Conservation (phyloP, 2,113 vertebrate species). For the Regulus satrapa region DNA sequence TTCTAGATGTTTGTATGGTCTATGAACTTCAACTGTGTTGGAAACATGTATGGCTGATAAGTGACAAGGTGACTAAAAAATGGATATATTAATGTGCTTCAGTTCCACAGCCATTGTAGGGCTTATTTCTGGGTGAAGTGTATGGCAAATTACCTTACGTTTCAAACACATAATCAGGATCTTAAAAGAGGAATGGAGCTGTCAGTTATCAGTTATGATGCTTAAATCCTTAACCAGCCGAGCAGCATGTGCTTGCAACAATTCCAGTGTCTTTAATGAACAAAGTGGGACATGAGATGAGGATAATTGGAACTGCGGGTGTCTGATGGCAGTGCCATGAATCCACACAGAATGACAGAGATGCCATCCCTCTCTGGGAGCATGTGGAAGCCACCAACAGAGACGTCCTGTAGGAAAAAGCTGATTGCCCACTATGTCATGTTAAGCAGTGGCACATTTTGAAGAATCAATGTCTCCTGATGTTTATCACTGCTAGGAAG, state of each 20-base stretch:
- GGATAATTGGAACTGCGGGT: background rate
- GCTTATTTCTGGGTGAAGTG: background rate
- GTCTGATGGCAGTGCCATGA: background rate
- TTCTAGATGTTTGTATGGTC: background rate
- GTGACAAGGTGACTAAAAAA: background rate
- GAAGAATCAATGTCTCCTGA: background rate
- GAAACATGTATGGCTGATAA: background rate
- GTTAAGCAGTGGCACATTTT: background rate
- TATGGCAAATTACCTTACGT: background rate
- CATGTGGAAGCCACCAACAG: fast-evolving
- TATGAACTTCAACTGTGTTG: background rate
- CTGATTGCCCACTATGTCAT: background rate
- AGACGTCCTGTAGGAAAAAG: background rate
- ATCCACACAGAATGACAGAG: background rate
- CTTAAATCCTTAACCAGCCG: background rate
- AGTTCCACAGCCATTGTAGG: background rate
- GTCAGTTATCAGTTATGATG: background rate
- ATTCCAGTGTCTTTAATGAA: background rate
- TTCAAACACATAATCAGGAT: background rate
- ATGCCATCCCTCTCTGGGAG: background rate
- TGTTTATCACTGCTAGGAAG: background rate
- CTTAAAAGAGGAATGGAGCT: background rate
- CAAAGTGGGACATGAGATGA: background rate
- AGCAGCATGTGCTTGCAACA: background rate
- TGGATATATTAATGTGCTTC: background rate